Evolutionary conservation across 2,797 vertebrate species (phyloP), one percentile per base, ranked within the genome.

Genomic region (Pristis pectinata): DNA sequence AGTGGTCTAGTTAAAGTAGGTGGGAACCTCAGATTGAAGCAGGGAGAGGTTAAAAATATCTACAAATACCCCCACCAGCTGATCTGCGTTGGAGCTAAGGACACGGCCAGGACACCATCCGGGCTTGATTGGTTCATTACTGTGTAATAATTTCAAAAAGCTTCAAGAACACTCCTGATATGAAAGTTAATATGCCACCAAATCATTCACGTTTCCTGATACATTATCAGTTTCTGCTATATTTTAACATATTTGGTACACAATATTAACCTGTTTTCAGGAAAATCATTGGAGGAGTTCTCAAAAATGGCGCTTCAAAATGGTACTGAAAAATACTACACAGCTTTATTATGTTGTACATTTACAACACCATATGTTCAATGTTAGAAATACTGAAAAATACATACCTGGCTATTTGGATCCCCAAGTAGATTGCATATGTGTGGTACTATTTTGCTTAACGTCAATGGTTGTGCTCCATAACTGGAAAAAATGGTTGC

Each of bases 381-480:
- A 15, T 17, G 2, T 49, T 64, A 22, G 67, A 74, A 94, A 44
- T 56, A 15, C 27, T 93, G 6, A 94, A 13, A 74, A 53, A 37
- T 37, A 53, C 96, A 97, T 96, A 99, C 99, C 98, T 99, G 99
- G 95, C 98, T 98, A 95, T 98, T 99, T 41, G 98, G 98, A 97
- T 99, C 99, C 96, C 98, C 98, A 95, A 98, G 97, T 5, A 98
- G 96, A 95, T 97, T 34, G 95, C 98, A 99, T 95, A 99, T 97
- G 96, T 98, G 97, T 83, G 98, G 98, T 95, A 99, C 98, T 95
- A 99, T 96, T 97, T 99, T 99, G 97, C 97, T 99, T 96, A 99
- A 97, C 95, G 97, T 97, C 96, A 99, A 96, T 0, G 97, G 94
- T 19, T 99, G 98, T 64, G 98, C 97, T 93, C 99, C 98, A 11